These are phyloP conservation scores for Eumerus sabulonum DNA, from an alignment of 2,888 invertebrate genomes.

Conservation along the genomic window DNA sequence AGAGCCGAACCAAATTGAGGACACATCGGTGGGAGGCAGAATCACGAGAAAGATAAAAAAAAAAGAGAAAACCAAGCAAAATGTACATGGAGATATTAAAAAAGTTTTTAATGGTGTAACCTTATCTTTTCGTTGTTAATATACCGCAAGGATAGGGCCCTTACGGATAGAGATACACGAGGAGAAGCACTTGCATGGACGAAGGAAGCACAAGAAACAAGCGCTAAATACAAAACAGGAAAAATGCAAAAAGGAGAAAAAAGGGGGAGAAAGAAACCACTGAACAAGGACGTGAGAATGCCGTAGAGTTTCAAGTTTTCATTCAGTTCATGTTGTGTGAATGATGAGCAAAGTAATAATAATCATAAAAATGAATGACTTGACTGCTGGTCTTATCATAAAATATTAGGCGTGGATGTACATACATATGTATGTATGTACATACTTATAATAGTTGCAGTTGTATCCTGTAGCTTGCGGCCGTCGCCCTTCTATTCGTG, in stretches of 20 bases:
- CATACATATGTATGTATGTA: too few relatives aligned
- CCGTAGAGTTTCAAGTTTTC: slow-evolving; percentile 54
- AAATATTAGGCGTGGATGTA: not conserved
- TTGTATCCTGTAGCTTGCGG: too few relatives aligned
- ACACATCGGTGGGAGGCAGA: slow-evolving; percentile 26
- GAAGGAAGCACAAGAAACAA: too few relatives aligned
- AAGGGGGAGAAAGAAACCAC: not conserved
- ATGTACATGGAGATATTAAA: slow-evolving; percentile 64
- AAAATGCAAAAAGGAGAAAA: too few relatives aligned
- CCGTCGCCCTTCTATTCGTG: too few relatives aligned
- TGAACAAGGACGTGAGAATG: slow-evolving; percentile 50
- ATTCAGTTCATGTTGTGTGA: slow-evolving; percentile 53
- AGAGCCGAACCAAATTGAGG: slow-evolving; percentile 56
- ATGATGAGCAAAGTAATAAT: slow-evolving; percentile 48
- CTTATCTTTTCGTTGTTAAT: slow-evolving; percentile 68
- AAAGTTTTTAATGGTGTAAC: slow-evolving; percentile 68
- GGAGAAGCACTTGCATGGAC: slow-evolving; percentile 44
- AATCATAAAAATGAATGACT: slow-evolving; percentile 19
- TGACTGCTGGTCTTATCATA: slow-evolving; percentile 1
- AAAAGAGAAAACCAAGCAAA: slow-evolving; percentile 31
- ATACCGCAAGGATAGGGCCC: slow-evolving; percentile 46
- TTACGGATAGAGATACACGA: slow-evolving; percentile 1
- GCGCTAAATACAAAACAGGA: too few relatives aligned
- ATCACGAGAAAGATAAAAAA: slow-evolving; percentile 5
- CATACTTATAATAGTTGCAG: too few relatives aligned